Percentiles rank a stretch among this genome's conserved stretches.
phyloP scores from a whole-genome alignment of 1,140 invertebrate genomes.

The Eriocheir sinensis region DNA sequence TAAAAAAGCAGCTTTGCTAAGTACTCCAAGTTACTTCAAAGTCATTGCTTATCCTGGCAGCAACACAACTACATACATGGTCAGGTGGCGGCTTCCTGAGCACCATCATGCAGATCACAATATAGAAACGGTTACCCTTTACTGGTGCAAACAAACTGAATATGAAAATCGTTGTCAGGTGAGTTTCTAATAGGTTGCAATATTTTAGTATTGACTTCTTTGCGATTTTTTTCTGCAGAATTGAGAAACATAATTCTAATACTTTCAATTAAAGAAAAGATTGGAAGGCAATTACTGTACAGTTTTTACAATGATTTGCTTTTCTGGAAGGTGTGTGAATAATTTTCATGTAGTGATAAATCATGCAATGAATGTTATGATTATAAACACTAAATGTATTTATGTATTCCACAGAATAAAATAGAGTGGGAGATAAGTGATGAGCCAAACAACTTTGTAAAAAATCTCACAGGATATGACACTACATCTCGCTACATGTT shows the following conservation, averaged over 20 bases:
- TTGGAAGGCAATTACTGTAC: no score
- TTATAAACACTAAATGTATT: not conserved
- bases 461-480: slow-evolving; percentile 53
- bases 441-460: not conserved
- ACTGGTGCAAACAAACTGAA: slow-evolving; percentile 60
- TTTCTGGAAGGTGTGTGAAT: not conserved
- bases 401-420: slow-evolving; percentile 48
- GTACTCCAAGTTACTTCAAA: slow-evolving; percentile 28
- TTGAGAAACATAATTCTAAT: no score
- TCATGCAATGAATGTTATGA: not conserved
- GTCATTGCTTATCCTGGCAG: not conserved
- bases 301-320: no score
- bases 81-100: slow-evolving; percentile 45
- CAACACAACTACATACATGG: slow-evolving; percentile 33
- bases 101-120: not conserved
- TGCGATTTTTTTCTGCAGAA: not conserved
- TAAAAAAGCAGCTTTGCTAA: slow-evolving; percentile 29
- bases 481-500: slow-evolving; percentile 52
- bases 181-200: not conserved
- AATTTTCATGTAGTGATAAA: not conserved
- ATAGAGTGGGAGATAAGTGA: slow-evolving; percentile 46
- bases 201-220: not conserved
- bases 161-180: slow-evolving; percentile 63
- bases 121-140: slow-evolving; percentile 55
- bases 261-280: no score